phyloP scores from a whole-genome alignment of 2,113 vertebrate genomes.

The Ptychochromis oligacanthus region DNA sequence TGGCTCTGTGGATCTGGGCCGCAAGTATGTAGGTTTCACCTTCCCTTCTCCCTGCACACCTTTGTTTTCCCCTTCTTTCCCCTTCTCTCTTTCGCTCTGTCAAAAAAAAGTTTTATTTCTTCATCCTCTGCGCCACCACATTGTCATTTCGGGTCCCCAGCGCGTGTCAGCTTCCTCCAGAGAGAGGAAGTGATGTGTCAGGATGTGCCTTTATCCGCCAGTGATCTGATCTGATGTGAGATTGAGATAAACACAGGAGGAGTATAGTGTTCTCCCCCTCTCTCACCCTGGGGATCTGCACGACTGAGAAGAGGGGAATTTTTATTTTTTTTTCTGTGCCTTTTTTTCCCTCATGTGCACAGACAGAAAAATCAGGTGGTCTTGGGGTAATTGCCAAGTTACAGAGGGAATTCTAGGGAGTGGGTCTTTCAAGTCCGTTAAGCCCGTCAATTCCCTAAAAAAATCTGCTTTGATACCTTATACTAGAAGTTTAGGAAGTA shows the following conservation, averaged over 20 bases:
- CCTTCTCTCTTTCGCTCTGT: conserved; percentile 5
- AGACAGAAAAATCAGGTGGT: conserved; percentile 39
- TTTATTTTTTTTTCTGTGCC: conserved; percentile 1
- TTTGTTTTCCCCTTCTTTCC: not conserved
- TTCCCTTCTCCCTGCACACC: not conserved
- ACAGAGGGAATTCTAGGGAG: conserved; percentile 34
- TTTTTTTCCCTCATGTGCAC: conserved; percentile 27
- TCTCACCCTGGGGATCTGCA: conserved; percentile 44
- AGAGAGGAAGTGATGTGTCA: conserved; percentile 76
- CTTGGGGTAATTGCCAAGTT: conserved; percentile 48
- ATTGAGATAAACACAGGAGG: conserved; percentile 69
- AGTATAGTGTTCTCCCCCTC: conserved; percentile 37
- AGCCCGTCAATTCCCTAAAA: conserved; percentile 14
- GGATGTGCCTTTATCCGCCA: conserved; percentile 75
- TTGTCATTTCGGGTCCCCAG: conserved; percentile 55
- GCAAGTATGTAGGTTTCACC: conserved; percentile 39
- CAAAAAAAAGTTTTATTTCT: conserved; percentile 41
- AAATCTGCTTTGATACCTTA: conserved; percentile 18
- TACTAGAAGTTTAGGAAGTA: conserved; percentile 22
- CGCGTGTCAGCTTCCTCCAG: conserved; percentile 64
- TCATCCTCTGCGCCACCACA: conserved; percentile 25
- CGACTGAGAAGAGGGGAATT: conserved; percentile 15
- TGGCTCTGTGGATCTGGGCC: conserved; percentile 40
- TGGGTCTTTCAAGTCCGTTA: conserved; percentile 21
- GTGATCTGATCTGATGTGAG: conserved; percentile 79